Evolutionary conservation across 2,888 invertebrate genomes (phyloP).

Genomic region (Lumbricus terrestris): DNA sequence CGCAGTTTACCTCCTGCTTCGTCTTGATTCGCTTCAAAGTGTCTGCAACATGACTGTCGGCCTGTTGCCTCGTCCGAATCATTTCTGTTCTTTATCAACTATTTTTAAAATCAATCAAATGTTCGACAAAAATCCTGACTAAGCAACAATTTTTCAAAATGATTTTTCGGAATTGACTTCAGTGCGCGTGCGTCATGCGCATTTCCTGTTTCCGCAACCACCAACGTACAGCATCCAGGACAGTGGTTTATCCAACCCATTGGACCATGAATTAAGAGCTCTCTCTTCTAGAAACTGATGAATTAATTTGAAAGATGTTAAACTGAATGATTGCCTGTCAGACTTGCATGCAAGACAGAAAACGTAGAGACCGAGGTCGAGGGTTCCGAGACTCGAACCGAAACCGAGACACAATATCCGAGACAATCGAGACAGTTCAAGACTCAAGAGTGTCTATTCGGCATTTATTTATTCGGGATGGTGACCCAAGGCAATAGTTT

Average conservation of each 20-base stretch:
- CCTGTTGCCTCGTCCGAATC: constrained; percentile 52
- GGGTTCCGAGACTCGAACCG: too few relatives aligned
- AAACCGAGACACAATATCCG: too few relatives aligned
- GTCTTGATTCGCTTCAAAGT: constrained; percentile 47
- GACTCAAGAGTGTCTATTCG: too few relatives aligned
- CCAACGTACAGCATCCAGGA: background rate
- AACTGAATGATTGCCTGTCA: too few relatives aligned
- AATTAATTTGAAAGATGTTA: too few relatives aligned
- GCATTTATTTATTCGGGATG: too few relatives aligned
- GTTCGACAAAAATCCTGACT: background rate
- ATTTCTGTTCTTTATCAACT: constrained; percentile 33
- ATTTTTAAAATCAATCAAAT: constrained; percentile 4
- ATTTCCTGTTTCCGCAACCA: background rate
- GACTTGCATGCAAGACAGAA: too few relatives aligned
- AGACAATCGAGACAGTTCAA: too few relatives aligned
- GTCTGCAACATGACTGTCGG: constrained; percentile 51
- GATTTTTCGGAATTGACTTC: background rate
- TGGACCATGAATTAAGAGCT: too few relatives aligned
- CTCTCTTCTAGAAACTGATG: too few relatives aligned
- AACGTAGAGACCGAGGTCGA: too few relatives aligned
- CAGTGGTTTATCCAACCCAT: background rate
- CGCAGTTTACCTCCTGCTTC: constrained; percentile 49
- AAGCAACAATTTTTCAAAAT: constrained; percentile 4
- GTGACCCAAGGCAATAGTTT: too few relatives aligned
- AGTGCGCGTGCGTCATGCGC: constrained; percentile 13